Base-by-base conservation (phyloP, 1,140 invertebrate genomes). In the Asbolus verrucosus region DNA sequence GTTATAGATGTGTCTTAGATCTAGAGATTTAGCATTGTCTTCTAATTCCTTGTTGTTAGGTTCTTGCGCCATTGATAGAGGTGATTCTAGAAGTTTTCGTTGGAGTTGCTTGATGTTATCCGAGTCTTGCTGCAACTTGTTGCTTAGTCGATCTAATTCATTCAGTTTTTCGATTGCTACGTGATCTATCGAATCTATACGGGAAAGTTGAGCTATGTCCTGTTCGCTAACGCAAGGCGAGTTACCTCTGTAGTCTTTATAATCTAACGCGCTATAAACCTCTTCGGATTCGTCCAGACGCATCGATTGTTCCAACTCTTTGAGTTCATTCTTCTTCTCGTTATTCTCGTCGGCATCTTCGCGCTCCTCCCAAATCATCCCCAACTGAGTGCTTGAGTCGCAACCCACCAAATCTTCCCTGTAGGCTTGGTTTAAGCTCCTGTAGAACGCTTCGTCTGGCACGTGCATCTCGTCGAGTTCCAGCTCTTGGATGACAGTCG, bases 401-500 rank as follows among this genome's bases (percentile, higher is more conserved):
- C 88, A 85, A 75, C 86, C 87, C 19, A 88, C 88, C 16, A 91
- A 81, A 79, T 93, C 91, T 73, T 95, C 92, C 31, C 92, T 85
- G 81, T 94, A 94, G 15, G 92, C 92, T 78, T 92, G 91, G 82
- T 95, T 95, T 13, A 96, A 84, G 79, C 91, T 94, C 72, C 92
- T 87, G 80, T 96, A 95, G 83, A 95, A 96, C 6, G 91, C 92
- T 82, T 96, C 94, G 78, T 94, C 91, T 2, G 92, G 91, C 31
- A 86, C 83, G 71, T 84, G 82, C 39, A 81, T 79, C 75, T 87
- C 83, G 46, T 86, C 85, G 9, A 80, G 14, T 27, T 86, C 82
- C 8, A 86, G 63, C 73, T 85, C 84, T 43, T 84, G 82, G 11
- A 85, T 82, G 6, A 84, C 80, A 0, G 81, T 77, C 4, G 81